Conservation (phyloP, 2,888 invertebrate genomes). For the Eledone cirrhosa region DNA sequence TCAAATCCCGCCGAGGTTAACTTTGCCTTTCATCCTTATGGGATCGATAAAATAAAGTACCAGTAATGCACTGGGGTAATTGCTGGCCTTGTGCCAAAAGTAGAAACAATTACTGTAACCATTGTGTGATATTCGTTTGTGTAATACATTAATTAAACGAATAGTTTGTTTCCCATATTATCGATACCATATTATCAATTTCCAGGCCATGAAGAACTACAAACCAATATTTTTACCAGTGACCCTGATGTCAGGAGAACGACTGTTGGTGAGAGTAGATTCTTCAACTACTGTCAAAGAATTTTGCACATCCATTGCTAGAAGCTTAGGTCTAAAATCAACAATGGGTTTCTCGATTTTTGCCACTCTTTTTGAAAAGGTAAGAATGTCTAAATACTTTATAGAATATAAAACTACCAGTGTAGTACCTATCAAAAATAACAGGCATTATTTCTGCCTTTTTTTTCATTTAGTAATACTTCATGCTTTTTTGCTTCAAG, state of each 20-base stretch:
- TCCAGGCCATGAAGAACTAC: slow-evolving; percentile 58
- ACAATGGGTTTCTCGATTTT: slow-evolving; percentile 55
- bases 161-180: neutral
- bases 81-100: no score
- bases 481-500: no score
- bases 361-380: slow-evolving; percentile 53
- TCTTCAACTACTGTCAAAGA: slow-evolving; percentile 55
- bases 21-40: no score
- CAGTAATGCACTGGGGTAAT: no score
- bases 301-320: slow-evolving; percentile 46
- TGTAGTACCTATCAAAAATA: neutral
- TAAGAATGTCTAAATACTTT: slow-evolving; percentile 30
- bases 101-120: no score
- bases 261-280: slow-evolving; percentile 53
- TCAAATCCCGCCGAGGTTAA: no score
- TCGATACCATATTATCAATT: neutral
- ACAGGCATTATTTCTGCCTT: neutral
- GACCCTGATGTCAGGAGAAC: slow-evolving; percentile 53
- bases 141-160: neutral
- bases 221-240: slow-evolving; percentile 58
- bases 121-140: no score
- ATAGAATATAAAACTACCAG: neutral
- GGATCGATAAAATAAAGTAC: no score
- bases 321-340: slow-evolving; percentile 47
- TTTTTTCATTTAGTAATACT: neutral